A percentile compares a stretch with the other conserved stretches of the same genome.
phyloP scores from a whole-genome alignment of 2,888 invertebrate genomes.

The Idaea biselata region DNA sequence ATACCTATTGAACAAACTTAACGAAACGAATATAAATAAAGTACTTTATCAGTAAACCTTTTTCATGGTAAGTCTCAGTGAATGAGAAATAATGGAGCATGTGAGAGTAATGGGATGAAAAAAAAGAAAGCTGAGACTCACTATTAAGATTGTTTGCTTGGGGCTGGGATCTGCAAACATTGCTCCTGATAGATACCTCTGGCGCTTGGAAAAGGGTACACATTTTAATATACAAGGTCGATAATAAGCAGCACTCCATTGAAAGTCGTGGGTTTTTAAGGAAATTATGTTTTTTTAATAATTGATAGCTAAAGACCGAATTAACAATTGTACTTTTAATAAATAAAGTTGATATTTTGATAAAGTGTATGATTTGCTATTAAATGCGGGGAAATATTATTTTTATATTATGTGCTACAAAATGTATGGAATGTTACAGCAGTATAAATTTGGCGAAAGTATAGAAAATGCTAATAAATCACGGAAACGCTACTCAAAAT shows the following conservation, averaged over 20 bases:
- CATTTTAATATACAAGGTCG: constrained; percentile 38
- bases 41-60: neutral
- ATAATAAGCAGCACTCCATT: constrained; percentile 29
- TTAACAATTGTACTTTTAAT: no score
- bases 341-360: no score
- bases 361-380: no score
- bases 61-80: constrained; percentile 4
- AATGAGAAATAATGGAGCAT: constrained; percentile 33
- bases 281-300: neutral
- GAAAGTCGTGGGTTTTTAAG: constrained; percentile 28
- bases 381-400: no score
- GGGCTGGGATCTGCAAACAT: constrained; percentile 39
- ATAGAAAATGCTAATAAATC: no score
- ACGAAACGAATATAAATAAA: neutral
- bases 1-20: neutral
- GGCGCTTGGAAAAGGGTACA: constrained; percentile 28
- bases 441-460: no score
- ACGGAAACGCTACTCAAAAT: no score
- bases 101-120: constrained; percentile 41
- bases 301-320: neutral
- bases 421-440: no score
- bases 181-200: constrained; percentile 33
- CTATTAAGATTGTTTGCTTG: constrained; percentile 56
- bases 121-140: constrained; percentile 50
- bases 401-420: no score